phyloP scores from a whole-genome alignment of 2,888 invertebrate species.

The Junonia oenone region DNA sequence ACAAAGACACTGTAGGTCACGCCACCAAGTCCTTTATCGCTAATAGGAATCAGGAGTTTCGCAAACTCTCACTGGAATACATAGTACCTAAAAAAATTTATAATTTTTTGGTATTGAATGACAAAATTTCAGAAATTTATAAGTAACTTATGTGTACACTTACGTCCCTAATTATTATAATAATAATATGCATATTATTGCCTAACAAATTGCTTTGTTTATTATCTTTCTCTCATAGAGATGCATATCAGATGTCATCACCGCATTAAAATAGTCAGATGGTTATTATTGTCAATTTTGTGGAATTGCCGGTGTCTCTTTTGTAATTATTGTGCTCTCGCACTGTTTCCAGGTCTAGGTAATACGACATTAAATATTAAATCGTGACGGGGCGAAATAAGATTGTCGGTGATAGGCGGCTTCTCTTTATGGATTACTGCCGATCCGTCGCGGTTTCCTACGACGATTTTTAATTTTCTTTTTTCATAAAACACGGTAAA shows the following conservation, averaged over 20 bases:
- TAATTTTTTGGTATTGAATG: too few relatives aligned
- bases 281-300: slow-evolving; percentile 45
- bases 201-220: too few relatives aligned
- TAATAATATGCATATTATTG: too few relatives aligned
- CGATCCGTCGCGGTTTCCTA: not conserved
- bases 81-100: too few relatives aligned
- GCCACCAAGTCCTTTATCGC: too few relatives aligned
- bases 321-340: slow-evolving; percentile 50
- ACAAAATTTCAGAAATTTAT: too few relatives aligned
- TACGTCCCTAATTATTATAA: too few relatives aligned
- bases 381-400: slow-evolving; percentile 54
- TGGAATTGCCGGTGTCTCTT: slow-evolving; percentile 41
- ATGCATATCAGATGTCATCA: slow-evolving; percentile 43
- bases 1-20: not conserved
- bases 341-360: slow-evolving; percentile 46
- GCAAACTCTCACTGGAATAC: too few relatives aligned
- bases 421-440: not conserved
- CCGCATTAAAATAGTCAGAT: slow-evolving; percentile 39
- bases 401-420: not conserved
- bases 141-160: too few relatives aligned
- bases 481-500: not conserved
- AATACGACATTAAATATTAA: slow-evolving; percentile 25
- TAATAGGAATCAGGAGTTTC: too few relatives aligned
- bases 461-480: not conserved
- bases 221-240: slow-evolving; percentile 31